Conservation (phyloP, 2,113 vertebrate genomes). For the Dolichotis patagonum region DNA sequence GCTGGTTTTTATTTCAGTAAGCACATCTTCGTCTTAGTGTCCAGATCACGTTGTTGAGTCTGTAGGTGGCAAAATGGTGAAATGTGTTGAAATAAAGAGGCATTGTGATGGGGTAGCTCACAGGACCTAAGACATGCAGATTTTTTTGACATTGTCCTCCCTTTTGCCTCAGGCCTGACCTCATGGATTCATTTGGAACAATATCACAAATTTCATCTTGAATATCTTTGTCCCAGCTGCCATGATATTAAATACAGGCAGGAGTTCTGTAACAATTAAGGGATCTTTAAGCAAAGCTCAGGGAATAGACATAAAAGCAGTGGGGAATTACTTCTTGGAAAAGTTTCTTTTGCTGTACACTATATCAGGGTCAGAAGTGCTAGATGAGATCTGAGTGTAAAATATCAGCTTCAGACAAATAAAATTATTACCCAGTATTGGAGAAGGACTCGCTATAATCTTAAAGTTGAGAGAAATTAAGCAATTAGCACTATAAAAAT, state of each 20-base stretch:
- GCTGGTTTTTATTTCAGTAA: not conserved
- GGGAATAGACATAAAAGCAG: not conserved
- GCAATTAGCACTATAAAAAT: not conserved
- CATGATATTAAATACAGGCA: not conserved
- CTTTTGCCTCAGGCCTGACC: not conserved
- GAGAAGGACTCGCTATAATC: not conserved
- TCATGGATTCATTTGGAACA: not conserved
- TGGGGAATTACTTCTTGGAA: not conserved
- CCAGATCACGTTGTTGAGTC: not conserved
- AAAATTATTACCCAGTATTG: not conserved
- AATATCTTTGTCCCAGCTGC: constrained; percentile 47
- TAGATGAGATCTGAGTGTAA: not conserved
- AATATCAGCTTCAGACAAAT: not conserved
- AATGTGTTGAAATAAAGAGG: not conserved
- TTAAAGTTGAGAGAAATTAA: not conserved
- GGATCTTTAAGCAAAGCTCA: not conserved
- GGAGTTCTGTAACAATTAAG: not conserved
- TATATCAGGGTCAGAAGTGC: not conserved
- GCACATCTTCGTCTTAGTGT: not conserved
- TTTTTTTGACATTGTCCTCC: not conserved
- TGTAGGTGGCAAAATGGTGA: not conserved
- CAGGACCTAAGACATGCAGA: not conserved
- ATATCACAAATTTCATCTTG: not conserved
- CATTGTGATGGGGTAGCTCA: not conserved
- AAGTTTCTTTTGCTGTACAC: constrained; percentile 41